Base-by-base conservation (phyloP, 2,113 vertebrate species). In the Lepidiolamprologus cunningtoni region DNA sequence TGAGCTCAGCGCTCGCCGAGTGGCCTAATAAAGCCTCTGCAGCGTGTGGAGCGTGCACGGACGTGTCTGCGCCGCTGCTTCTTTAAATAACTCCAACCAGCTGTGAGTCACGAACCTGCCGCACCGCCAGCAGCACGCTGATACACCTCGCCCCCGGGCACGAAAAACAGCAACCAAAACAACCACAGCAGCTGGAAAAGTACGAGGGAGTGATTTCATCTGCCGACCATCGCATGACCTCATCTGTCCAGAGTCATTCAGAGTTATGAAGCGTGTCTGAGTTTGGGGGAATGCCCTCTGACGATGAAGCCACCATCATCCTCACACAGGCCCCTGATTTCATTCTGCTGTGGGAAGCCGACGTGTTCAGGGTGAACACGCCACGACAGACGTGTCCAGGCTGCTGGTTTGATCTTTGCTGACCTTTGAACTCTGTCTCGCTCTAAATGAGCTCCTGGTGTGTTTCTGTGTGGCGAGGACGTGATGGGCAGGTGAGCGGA, bases 1-100 rank as follows among this genome's bases (percentile, higher is more conserved):
- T 91, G 91, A 92, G 81, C 79, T 93, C 93, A 93, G 61, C 33
- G 28, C 87, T 90, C 21, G 7, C 80, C 23, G 81, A 19, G 57
- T 66, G 54, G 80, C 87, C 88, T 93, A 88, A 93, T 89, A 92
- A 89, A 94, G 94, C 57, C 92, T 89, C 54, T 40, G 84, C 54
- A 4, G 81, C 47, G 52, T 63, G 86, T 45, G 17, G 82, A 85
- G 26, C 78, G 83, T 55, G 76, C 47, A 54, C 68, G 3, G 89
- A 80, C 86, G 7, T 81, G 89, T 85, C 80, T 89, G 79, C 50
- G 82, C 87, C 2, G 54, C 84, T 54, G 55, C 17, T 42, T 86
- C 91, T 90, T 91, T 89, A 92, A 94, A 94, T 94, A 94, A 85
- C 90, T 86, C 33, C 33, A 55, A 11, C 76, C 16, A 81, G 83